These are phyloP conservation scores for Phodopus roborovskii DNA, from an alignment of 2,113 vertebrate species.

Conservation along the genomic window DNA sequence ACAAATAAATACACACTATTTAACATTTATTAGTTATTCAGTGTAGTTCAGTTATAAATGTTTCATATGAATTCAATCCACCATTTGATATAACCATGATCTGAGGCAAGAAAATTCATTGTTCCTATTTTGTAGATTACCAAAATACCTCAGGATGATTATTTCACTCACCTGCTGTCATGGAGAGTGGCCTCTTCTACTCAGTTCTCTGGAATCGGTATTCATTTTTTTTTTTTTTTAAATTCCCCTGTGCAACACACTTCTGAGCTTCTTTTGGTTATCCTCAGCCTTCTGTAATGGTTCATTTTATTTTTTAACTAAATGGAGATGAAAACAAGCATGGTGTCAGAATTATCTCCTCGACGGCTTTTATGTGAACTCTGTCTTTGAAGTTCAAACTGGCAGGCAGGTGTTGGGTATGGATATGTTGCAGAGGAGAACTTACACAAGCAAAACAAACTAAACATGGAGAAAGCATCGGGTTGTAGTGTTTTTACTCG, in stretches of 20 bases:
- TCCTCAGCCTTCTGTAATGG: background rate
- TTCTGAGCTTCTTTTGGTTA: background rate
- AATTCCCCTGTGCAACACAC: background rate
- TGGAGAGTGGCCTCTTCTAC: background rate
- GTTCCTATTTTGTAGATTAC: background rate
- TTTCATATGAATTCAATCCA: background rate
- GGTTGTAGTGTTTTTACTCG: constrained; percentile 40
- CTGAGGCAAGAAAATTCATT: background rate
- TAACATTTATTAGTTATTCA: background rate
- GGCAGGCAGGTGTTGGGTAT: constrained; percentile 53
- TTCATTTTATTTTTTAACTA: background rate
- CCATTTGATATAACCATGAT: background rate
- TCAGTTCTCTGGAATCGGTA: background rate
- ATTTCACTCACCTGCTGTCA: background rate
- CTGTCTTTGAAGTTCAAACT: constrained; percentile 73
- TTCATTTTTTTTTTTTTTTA: background rate
- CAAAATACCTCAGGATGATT: background rate
- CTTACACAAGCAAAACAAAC: constrained; percentile 42
- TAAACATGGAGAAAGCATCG: constrained; percentile 20
- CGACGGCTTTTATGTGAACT: constrained; percentile 58
- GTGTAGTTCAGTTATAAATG: background rate
- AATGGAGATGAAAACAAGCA: constrained; percentile 17
- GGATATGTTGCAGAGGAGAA: background rate
- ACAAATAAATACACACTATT: background rate
- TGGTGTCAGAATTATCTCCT: constrained; percentile 7